phyloP scores from a whole-genome alignment of 2,797 vertebrate species.

The Sebastes goodei region DNA sequence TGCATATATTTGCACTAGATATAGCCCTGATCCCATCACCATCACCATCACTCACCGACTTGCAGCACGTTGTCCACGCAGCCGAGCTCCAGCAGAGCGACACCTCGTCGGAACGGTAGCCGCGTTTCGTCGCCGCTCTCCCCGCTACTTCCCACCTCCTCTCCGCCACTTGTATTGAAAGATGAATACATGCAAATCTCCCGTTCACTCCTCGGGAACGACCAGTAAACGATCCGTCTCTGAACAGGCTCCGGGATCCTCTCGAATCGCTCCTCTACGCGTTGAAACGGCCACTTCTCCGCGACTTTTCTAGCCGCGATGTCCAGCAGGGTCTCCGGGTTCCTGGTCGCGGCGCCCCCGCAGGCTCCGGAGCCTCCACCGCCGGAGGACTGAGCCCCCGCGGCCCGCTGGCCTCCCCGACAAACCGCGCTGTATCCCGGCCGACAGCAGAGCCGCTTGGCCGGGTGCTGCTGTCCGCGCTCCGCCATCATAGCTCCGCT shows the following conservation, averaged over 20 bases:
- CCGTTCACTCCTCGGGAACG: constrained; percentile 93
- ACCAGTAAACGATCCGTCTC: constrained; percentile 96
- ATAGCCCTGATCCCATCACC: neutral
- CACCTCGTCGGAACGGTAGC: constrained; percentile 92
- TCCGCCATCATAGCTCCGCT: constrained; percentile 98
- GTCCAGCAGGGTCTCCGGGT: constrained; percentile 92
- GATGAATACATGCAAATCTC: constrained; percentile 98
- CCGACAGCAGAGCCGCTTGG: constrained; percentile 96
- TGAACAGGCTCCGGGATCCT: constrained; percentile 96
- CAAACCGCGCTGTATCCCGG: constrained; percentile 87
- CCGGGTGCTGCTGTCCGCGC: constrained; percentile 92
- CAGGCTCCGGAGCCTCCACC: constrained; percentile 74
- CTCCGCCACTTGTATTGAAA: constrained; percentile 89
- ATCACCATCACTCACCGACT: constrained; percentile 92
- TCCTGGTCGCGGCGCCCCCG: constrained; percentile 85
- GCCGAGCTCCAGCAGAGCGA: constrained; percentile 92
- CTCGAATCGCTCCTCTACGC: constrained; percentile 95
- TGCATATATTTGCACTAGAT: neutral
- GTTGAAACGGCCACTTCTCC: constrained; percentile 97
- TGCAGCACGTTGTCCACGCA: constrained; percentile 96
- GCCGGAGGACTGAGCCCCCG: constrained; percentile 73
- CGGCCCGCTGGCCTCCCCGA: constrained; percentile 88
- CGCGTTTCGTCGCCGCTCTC: constrained; percentile 89
- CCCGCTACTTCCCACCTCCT: constrained; percentile 81
- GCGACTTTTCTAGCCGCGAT: constrained; percentile 93